Base-by-base conservation (phyloP, 2,797 vertebrate species). In the Chiroxiphia lanceolata region DNA sequence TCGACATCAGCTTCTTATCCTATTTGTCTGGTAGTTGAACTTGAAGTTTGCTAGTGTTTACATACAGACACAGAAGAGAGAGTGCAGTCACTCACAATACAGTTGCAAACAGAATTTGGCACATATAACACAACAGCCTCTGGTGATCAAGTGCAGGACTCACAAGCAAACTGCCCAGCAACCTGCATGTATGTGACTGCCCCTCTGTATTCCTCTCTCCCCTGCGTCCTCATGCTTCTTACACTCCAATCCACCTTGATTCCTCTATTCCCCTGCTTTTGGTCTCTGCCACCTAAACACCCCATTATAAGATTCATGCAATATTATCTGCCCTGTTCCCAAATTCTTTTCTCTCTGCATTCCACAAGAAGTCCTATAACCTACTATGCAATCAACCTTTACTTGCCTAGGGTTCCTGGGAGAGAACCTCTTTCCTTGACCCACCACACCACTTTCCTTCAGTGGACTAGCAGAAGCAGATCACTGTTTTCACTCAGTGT, bases 41-140 rank as follows among this genome's bases (percentile, higher is more conserved):
- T 31, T 88, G 19, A 70, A 48, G 38, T 36, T 36, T 31, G 13
- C 31, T 36, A 14, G 53, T 8, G 38, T 27, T 85, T 50, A 57
- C 38, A 47, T 45, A 57, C 21, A 81, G 21, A 18, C 16, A 36
- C 11, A 40, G 67, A 36, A 69, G 22, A 53, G n/a, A 64, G 16
- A 64, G 36, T 4, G 1, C 31, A 13, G 22, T 59, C 23, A 15
- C 1, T 1, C 20, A 34, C 27, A 34, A 10, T 2, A 26, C 1
- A 19, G 44, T 0, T 78, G 29, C 33, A 78, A 54, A 78, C 0
- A 60, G n/a, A 68, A 67, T 16, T 44, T 79, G 70, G 17, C 8
- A 87, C 38, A 14, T 67, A 42, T 3, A 38, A 38, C 1, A 75
- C 21, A 27, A 50, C 0, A 75, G 26, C 8, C 53, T 29, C n/a